Evolutionary conservation across 2,888 invertebrate genomes (phyloP), one percentile per base, ranked within the genome.

Genomic region (Escarpia spicata): DNA sequence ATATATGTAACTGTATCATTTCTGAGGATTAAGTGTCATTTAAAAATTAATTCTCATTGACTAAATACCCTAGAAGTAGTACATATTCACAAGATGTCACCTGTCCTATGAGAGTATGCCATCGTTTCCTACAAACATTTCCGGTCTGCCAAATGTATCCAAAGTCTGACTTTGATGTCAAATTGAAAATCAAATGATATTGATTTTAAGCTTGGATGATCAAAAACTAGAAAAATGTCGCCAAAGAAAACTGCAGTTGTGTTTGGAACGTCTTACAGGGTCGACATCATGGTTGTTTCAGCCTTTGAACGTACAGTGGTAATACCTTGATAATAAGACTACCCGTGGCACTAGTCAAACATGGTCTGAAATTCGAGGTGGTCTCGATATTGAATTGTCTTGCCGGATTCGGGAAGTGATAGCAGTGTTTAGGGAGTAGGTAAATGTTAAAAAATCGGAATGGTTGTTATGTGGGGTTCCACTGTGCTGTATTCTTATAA

Each of bases 331-430:
- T 52, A 52, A 52, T 9, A 52, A 52, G 37, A 37, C 37, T 37
- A 37, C 37, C 37, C 1, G 37, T 37, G 37, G 52, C 52, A 52
- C 52, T 52, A 52, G 52, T 52, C 52, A 52, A 26, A 75, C 26
- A 6, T 75, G 75, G 75, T 75, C 75, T 75, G 6, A 75, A 60
- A 26, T 75, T 75, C 75, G 19, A 75, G 75, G 75, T 26, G 26
- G 75, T 75, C 75, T 75, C 26, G n/a, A 75, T 75, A 75, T 75
- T 75, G 75, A 75, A 75, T 75, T 75, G n/a, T 75, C 75, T 75
- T 6, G 15, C 75, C n/a, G 26, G 75, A n/a, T 26, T 75, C 26
- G n/a, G 75, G 15, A 26, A 26, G 15, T 26, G 26, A 75, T 75
- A n/a, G 75, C 75, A 75, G n/a, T 75, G 75, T 75, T 75, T 75